A percentile compares a stretch with the other conserved stretches of the same genome.
Evolutionary conservation across 1,140 invertebrate species (phyloP).

Genomic region (Potamilus streckersoni): DNA sequence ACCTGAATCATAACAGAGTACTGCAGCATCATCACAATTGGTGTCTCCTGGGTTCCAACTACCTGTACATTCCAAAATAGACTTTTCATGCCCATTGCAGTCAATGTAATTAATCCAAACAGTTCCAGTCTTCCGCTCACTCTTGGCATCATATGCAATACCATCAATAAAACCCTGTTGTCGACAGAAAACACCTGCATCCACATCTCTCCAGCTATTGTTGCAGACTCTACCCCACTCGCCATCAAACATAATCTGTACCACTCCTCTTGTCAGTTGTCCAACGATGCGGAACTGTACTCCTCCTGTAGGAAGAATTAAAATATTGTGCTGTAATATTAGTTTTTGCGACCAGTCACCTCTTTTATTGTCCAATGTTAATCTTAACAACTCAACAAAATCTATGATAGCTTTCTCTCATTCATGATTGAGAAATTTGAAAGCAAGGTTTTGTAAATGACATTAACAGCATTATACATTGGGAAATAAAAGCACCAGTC

Average conservation of each 20-base stretch:
- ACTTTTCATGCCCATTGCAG: slow-evolving; percentile 26
- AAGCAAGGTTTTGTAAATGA: too few relatives aligned
- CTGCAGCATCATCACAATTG: slow-evolving; percentile 34
- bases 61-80: slow-evolving; percentile 30
- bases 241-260: slow-evolving; percentile 46
- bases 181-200: slow-evolving; percentile 45
- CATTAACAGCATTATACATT: too few relatives aligned
- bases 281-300: slow-evolving; percentile 27
- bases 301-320: slow-evolving; percentile 20
- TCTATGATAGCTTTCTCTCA: too few relatives aligned
- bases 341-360: too few relatives aligned
- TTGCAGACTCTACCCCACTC: slow-evolving; percentile 49
- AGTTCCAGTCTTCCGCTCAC: slow-evolving; percentile 10
- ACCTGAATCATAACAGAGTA: slow-evolving; percentile 38
- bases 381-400: too few relatives aligned
- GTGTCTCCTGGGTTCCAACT: slow-evolving; percentile 21
- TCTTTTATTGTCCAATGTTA: too few relatives aligned
- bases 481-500: too few relatives aligned
- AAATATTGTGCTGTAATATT: neutral
- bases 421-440: too few relatives aligned
- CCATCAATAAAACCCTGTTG: slow-evolving; percentile 45
- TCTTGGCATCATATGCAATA: slow-evolving; percentile 5
- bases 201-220: slow-evolving; percentile 33
- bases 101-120: slow-evolving; percentile 39
- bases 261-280: slow-evolving; percentile 68